Evolutionary conservation across 2,888 invertebrate species (phyloP).

Genomic region (Volucella zonaria): DNA sequence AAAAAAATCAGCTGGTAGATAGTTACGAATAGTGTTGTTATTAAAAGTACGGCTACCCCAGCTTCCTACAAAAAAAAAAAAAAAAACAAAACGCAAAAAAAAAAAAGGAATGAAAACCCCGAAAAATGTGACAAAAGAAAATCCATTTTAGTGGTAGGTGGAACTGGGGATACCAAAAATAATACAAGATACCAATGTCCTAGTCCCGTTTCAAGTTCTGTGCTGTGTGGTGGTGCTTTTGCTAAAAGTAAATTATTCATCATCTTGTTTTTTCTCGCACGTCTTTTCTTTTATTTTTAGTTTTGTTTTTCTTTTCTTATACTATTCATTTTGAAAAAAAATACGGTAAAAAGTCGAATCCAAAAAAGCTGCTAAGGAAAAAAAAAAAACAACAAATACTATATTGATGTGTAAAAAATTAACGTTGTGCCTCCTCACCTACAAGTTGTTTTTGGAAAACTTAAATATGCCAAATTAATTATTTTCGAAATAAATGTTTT

Average conservation of each 20-base stretch:
- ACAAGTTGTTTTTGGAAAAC: not conserved
- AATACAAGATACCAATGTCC: slow-evolving; percentile 69
- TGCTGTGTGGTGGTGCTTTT: slow-evolving; percentile 61
- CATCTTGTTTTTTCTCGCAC: slow-evolving; percentile 29
- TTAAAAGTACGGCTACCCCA: slow-evolving; percentile 46
- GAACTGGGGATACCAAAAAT: slow-evolving; percentile 71
- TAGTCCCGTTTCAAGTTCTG: slow-evolving; percentile 70
- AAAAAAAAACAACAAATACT: slow-evolving; percentile 9
- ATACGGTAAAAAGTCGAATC: slow-evolving; percentile 26
- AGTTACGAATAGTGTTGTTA: slow-evolving; percentile 25
- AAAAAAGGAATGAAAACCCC: slow-evolving; percentile 12
- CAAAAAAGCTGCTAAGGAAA: slow-evolving; percentile 8
- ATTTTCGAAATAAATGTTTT: not conserved
- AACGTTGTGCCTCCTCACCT: not conserved
- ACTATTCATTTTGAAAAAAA: slow-evolving; percentile 17
- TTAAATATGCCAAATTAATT: slow-evolving; percentile 1
- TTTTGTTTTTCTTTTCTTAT: slow-evolving; percentile 19
- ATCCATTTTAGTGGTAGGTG: slow-evolving; percentile 60
- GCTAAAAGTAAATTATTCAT: slow-evolving; percentile 52
- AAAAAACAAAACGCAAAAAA: slow-evolving; percentile 33
- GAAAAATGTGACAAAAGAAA: slow-evolving; percentile 44
- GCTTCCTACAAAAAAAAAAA: slow-evolving; percentile 37
- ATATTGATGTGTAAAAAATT: slow-evolving; percentile 15
- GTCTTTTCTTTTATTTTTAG: slow-evolving; percentile 27
- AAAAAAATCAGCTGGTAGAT: slow-evolving; percentile 51